These are phyloP conservation scores for Amiota mariae DNA, from an alignment of 2,888 invertebrate species.

Conservation along the genomic window DNA sequence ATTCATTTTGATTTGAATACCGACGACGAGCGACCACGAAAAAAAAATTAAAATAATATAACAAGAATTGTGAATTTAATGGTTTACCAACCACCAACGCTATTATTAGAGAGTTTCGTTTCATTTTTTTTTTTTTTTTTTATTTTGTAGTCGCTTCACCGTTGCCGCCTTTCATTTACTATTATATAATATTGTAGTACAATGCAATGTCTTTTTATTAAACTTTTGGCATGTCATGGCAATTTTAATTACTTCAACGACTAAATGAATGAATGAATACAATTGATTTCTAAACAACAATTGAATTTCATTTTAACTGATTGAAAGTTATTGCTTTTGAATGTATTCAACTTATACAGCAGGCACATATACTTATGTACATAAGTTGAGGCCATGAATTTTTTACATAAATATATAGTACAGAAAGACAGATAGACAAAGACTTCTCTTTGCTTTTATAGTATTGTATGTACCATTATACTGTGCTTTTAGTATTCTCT, in stretches of 20 bases:
- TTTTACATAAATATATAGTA: too few relatives aligned
- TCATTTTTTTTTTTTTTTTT: too few relatives aligned
- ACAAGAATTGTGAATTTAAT: too few relatives aligned
- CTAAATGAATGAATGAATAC: too few relatives aligned
- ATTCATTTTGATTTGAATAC: conserved; percentile 11
- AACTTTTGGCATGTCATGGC: neutral
- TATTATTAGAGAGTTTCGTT: too few relatives aligned
- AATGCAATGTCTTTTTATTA: neutral
- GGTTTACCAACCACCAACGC: too few relatives aligned
- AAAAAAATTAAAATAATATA: neutral
- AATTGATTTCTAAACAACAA: conserved; percentile 10
- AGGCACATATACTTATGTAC: neutral
- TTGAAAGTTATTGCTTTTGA: neutral
- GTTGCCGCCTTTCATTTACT: neutral
- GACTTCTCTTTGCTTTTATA: neutral
- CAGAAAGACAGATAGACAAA: too few relatives aligned
- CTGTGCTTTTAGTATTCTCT: conserved; percentile 15
- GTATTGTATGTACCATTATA: too few relatives aligned
- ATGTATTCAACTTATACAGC: neutral
- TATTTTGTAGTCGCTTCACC: too few relatives aligned
- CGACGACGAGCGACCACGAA: neutral
- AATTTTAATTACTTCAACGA: neutral
- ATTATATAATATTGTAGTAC: too few relatives aligned
- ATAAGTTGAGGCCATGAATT: neutral
- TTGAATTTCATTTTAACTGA: neutral